Evolutionary conservation across 2,888 invertebrate genomes (phyloP).

Genomic region (Ophioninae sp.): DNA sequence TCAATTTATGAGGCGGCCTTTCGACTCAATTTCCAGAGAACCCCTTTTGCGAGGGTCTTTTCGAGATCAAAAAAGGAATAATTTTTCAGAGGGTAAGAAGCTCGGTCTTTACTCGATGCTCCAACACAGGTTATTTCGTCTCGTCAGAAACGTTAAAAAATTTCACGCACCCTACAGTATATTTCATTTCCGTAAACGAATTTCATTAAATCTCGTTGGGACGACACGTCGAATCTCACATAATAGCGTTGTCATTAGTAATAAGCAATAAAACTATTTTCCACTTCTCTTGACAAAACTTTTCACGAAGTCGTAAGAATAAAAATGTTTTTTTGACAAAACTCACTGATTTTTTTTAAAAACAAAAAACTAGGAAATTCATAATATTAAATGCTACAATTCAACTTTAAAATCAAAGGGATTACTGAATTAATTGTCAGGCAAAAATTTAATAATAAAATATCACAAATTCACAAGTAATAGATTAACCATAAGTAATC

Average conservation of each 20-base stretch:
- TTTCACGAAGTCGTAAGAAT: neutral
- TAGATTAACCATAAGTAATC: no score
- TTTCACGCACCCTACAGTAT: neutral
- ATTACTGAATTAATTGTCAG: no score
- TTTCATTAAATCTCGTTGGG: neutral
- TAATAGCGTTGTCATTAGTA: neutral
- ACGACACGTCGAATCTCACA: neutral
- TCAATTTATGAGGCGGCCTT: conserved; percentile 25
- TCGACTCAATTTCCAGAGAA: conserved; percentile 19
- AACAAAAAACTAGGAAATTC: no score
- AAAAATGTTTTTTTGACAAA: neutral
- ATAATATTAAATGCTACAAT: no score
- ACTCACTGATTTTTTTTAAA: no score
- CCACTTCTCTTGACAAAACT: neutral
- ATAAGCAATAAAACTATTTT: neutral
- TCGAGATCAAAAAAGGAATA: conserved; percentile 17
- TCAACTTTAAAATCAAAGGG: no score
- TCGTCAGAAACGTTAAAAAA: neutral
- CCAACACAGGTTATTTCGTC: neutral
- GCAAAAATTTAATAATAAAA: no score
- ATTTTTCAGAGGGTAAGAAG: neutral
- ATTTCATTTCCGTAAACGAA: neutral
- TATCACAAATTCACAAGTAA: no score
- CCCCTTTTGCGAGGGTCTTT: conserved; percentile 19
- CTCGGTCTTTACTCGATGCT: conserved; percentile 3